Evolutionary conservation across 2,113 vertebrate species (phyloP).

Genomic region (Neogale vison): DNA sequence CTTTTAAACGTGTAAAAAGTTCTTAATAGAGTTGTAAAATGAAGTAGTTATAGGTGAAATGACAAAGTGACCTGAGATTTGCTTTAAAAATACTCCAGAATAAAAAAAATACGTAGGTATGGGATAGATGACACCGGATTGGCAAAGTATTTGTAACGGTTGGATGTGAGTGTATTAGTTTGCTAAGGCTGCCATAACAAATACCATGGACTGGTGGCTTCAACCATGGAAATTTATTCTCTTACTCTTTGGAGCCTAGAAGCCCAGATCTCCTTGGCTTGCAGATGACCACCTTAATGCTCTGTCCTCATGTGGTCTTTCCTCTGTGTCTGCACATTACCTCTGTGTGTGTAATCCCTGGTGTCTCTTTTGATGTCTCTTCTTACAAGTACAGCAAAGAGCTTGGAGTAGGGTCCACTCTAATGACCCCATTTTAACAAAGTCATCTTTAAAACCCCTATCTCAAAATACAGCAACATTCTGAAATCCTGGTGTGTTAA

Average conservation of each 20-base stretch:
- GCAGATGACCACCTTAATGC: background rate
- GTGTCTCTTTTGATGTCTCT: background rate
- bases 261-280: background rate
- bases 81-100: background rate
- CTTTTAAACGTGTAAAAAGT: background rate
- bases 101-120: background rate
- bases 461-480: background rate
- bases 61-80: background rate
- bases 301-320: background rate
- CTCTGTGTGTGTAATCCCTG: background rate
- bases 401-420: background rate
- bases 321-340: background rate
- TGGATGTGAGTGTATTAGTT: background rate
- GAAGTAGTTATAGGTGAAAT: background rate
- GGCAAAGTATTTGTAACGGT: background rate
- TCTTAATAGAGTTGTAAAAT: background rate
- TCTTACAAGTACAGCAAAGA: background rate
- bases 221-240: background rate
- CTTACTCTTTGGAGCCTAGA: background rate
- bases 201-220: background rate
- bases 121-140: background rate
- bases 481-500: background rate
- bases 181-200: background rate
- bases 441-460: background rate
- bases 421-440: background rate